Conservation (phyloP, 30 jellyfish, hydroid and myxozoan genomes). For the Hydractinia echinata region DNA sequence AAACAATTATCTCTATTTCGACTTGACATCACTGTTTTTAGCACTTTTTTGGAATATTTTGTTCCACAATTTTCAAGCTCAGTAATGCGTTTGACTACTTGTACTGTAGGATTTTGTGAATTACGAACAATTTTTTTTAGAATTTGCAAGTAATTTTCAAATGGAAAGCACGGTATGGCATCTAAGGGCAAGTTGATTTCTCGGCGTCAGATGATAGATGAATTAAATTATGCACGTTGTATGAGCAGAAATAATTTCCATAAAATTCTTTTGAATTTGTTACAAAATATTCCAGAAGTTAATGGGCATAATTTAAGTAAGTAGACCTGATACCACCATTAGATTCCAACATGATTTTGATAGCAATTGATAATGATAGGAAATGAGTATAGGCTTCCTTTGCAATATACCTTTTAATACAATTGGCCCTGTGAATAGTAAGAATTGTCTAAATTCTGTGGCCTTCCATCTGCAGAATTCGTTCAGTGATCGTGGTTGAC, state of each 20-base stretch:
- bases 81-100: slow-evolving; percentile 8
- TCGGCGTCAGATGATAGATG: slow-evolving; percentile 37
- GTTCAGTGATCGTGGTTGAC: slow-evolving; percentile 35
- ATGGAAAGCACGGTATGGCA: slow-evolving; percentile 29
- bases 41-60: neutral
- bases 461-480: slow-evolving; percentile 47
- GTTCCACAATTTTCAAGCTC: neutral
- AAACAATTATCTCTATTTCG: neutral
- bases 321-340: slow-evolving; percentile 11
- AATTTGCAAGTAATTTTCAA: slow-evolving; percentile 28
- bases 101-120: slow-evolving; percentile 21
- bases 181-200: slow-evolving; percentile 25
- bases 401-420: slow-evolving; percentile 27
- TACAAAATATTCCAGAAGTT: slow-evolving; percentile 33
- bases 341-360: slow-evolving; percentile 31
- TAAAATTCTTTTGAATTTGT: slow-evolving; percentile 30
- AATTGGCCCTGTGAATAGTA: slow-evolving; percentile 37
- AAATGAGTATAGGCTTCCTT: slow-evolving; percentile 24
- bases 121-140: slow-evolving; percentile 17
- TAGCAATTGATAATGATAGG: slow-evolving; percentile 30
- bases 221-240: slow-evolving; percentile 43
- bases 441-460: slow-evolving; percentile 40
- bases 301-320: slow-evolving; percentile 41
- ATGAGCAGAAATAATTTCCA: slow-evolving; percentile 42
- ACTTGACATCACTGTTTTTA: neutral